These are phyloP conservation scores for Macrostomum lignano DNA, from an alignment of 1,140 invertebrate genomes.

Conservation along the genomic window DNA sequence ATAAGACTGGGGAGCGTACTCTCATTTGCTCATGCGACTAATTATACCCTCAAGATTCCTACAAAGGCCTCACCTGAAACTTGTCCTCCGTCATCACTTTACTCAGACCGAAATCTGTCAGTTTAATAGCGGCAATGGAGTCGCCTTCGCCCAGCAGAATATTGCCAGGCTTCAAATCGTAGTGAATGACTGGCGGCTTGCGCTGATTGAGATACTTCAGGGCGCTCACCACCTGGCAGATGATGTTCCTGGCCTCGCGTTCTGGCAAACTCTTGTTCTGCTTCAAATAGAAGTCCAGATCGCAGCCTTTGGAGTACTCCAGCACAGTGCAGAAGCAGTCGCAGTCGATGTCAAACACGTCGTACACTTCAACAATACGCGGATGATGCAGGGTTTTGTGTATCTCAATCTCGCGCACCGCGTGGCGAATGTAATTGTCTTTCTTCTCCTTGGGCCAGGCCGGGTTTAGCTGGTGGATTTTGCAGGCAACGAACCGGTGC, in stretches of 20 bases:
- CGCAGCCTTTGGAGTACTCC: conserved; percentile 98
- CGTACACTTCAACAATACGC: conserved; percentile 82
- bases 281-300: conserved; percentile 98
- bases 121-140: conserved; percentile 55
- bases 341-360: conserved; percentile 98
- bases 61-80: too few relatives aligned
- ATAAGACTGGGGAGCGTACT: too few relatives aligned
- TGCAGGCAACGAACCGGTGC: conserved; percentile 93
- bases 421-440: conserved; percentile 75
- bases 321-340: conserved; percentile 94
- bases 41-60: too few relatives aligned
- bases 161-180: conserved; percentile 82
- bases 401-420: conserved; percentile 93
- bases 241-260: conserved; percentile 83
- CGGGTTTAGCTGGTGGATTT: conserved; percentile 97
- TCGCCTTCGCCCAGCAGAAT: conserved; percentile 36
- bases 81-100: conserved; percentile 99
- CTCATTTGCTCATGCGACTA: too few relatives aligned
- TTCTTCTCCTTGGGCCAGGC: conserved; percentile 99
- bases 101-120: conserved; percentile 92
- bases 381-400: conserved; percentile 94
- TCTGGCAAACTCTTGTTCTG: conserved; percentile 94
- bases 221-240: conserved; percentile 76
- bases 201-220: conserved; percentile 98
- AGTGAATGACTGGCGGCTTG: conserved; percentile 96